phyloP scores from a whole-genome alignment of 2,797 vertebrate genomes.

The Synanceia verrucosa region DNA sequence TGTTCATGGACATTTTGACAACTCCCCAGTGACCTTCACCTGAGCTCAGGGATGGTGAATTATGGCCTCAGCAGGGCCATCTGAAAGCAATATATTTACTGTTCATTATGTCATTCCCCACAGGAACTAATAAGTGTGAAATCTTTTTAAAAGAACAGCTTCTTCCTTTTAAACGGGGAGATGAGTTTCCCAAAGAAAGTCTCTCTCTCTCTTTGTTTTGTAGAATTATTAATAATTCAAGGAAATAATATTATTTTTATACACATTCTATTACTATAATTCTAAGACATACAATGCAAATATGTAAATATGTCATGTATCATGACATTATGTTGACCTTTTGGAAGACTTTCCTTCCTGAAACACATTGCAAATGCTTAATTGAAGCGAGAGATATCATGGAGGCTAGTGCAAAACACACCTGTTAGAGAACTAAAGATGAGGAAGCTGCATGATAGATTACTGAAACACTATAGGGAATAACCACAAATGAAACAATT shows the following conservation, averaged over 20 bases:
- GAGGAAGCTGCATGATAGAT: slow-evolving; percentile 35
- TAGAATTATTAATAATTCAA: too few species aligned
- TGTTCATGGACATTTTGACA: slow-evolving; percentile 61
- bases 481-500: slow-evolving; percentile 57
- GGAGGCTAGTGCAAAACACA: slow-evolving; percentile 26
- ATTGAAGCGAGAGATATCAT: slow-evolving; percentile 32
- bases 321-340: background rate
- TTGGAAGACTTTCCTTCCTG: slow-evolving; percentile 11
- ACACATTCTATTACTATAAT: background rate
- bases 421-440: slow-evolving; percentile 44
- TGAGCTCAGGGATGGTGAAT: slow-evolving; percentile 58
- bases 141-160: background rate
- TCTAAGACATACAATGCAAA: too few species aligned
- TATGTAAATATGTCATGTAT: too few species aligned
- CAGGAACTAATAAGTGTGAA: slow-evolving; percentile 15
- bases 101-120: slow-evolving; percentile 53
- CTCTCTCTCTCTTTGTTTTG: too few species aligned
- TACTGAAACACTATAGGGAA: slow-evolving; percentile 41
- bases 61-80: slow-evolving; percentile 46
- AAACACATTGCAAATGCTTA: background rate
- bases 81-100: slow-evolving; percentile 67
- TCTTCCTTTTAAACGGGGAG: background rate
- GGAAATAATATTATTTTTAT: background rate
- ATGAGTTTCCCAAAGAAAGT: background rate
- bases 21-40: slow-evolving; percentile 70